phyloP scores from a whole-genome alignment of 2,797 vertebrate species.

The Echiichthys vipera region DNA sequence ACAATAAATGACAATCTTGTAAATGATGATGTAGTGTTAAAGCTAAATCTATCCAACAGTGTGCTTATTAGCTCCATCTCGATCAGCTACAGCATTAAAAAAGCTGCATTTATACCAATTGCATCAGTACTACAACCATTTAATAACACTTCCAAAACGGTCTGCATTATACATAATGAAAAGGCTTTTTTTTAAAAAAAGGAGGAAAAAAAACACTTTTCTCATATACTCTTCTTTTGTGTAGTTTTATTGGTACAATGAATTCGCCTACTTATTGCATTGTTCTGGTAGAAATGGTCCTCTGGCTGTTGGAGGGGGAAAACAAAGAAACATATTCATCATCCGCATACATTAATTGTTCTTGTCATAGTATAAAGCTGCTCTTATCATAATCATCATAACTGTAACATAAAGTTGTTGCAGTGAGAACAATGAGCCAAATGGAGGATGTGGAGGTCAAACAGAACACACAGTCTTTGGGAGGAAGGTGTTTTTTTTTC shows the following conservation, averaged over 20 bases:
- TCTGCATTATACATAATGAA: background rate
- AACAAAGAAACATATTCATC: background rate
- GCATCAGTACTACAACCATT: background rate
- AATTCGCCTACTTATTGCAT: too few species aligned
- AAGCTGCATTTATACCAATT: background rate
- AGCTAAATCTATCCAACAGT: background rate
- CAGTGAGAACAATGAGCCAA: background rate
- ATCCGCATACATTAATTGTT: background rate
- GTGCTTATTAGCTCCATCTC: background rate
- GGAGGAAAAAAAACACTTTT: background rate
- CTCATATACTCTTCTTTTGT: background rate
- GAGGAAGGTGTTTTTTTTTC: background rate
- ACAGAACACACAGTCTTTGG: background rate
- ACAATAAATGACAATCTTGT: background rate
- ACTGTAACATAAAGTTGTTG: background rate
- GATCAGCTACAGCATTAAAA: background rate
- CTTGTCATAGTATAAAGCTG: background rate
- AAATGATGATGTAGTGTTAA: background rate
- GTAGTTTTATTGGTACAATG: background rate
- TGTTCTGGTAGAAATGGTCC: background rate
- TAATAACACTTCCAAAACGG: background rate
- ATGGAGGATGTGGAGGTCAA: constrained; percentile 16
- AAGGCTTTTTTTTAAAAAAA: background rate
- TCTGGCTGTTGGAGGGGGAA: background rate
- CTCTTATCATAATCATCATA: background rate